phyloP scores from a whole-genome alignment of 2,113 vertebrate species.

The Rynchops niger region DNA sequence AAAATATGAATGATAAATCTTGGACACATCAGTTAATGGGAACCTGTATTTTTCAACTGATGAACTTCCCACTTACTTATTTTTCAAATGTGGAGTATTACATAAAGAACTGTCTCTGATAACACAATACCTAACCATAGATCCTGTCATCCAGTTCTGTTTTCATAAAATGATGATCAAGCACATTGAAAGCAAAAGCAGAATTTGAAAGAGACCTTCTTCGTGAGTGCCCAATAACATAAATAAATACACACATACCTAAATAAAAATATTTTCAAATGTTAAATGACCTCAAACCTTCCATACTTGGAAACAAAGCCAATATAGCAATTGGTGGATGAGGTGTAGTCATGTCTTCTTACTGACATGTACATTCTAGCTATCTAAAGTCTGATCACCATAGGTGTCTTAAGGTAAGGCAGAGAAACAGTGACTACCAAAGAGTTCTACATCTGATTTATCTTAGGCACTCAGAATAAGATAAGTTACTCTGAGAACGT shows the following conservation, averaged over 20 bases:
- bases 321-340: background rate
- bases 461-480: background rate
- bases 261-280: background rate
- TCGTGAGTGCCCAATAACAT: accelerated
- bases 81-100: background rate
- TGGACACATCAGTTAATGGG: background rate
- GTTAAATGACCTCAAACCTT: background rate
- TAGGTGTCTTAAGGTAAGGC: background rate
- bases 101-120: background rate
- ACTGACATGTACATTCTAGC: background rate
- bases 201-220: background rate
- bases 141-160: background rate
- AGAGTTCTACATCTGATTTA: background rate
- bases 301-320: background rate
- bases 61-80: background rate
- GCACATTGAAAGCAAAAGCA: background rate
- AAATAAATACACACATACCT: background rate
- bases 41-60: background rate
- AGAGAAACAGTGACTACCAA: background rate
- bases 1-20: background rate
- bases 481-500: background rate
- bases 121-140: background rate
- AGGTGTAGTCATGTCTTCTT: background rate
- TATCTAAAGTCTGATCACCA: background rate
- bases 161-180: background rate